A percentile compares a stretch with the other conserved stretches of the same genome.
These are phyloP conservation scores for Cebuella pygmaea DNA, from an alignment of 2,797 vertebrate genomes.

Conservation along the genomic window DNA sequence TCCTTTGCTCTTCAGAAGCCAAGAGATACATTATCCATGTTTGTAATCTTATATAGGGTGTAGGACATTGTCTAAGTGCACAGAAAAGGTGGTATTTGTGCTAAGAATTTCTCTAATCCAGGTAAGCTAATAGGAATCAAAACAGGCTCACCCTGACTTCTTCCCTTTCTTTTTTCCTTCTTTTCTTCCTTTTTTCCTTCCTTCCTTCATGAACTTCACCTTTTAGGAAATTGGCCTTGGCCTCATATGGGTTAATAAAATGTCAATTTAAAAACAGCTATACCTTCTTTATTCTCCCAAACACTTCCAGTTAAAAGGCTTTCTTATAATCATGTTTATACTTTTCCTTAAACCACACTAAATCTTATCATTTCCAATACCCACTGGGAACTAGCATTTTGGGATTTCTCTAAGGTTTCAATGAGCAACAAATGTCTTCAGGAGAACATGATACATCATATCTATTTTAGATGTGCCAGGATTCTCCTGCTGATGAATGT, in stretches of 20 bases:
- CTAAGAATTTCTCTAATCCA: conserved; percentile 1
- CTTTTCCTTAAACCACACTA: not conserved
- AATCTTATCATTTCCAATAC: conserved; percentile 23
- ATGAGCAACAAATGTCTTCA: not conserved
- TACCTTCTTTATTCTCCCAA: not conserved
- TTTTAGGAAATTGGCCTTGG: not conserved
- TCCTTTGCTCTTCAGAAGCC: not conserved
- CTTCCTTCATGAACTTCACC: not conserved
- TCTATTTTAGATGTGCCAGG: conserved; percentile 7
- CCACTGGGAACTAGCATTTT: not conserved
- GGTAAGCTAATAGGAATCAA: not conserved
- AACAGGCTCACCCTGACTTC: not conserved
- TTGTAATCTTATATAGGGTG: not conserved
- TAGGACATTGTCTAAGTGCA: not conserved
- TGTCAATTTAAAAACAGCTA: not conserved
- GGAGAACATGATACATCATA: not conserved
- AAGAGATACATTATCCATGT: not conserved
- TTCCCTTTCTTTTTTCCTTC: no score
- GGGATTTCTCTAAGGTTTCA: not conserved
- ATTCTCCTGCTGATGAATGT: not conserved
- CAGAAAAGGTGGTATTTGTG: not conserved
- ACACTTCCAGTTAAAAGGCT: conserved; percentile 13
- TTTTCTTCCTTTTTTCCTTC: not conserved
- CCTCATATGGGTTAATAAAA: not conserved
- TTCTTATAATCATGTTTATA: not conserved